A percentile compares a stretch with the other conserved stretches of the same genome.
phyloP scores from a whole-genome alignment of 2,113 vertebrate species.

The Geococcyx californianus region DNA sequence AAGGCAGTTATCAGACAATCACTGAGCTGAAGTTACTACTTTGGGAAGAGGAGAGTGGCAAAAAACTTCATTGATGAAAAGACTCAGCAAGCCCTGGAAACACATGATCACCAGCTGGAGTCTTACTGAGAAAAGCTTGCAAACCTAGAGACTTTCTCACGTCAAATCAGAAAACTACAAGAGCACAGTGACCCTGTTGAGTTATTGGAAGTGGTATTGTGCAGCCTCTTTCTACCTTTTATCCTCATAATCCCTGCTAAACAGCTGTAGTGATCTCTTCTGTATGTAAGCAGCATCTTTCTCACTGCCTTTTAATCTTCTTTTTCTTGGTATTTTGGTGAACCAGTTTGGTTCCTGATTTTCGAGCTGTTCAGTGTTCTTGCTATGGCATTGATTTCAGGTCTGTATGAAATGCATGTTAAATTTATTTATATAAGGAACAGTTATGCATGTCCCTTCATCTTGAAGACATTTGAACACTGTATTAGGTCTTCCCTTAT shows the following conservation, averaged over 20 bases:
- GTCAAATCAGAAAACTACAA: constrained; percentile 32
- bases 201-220: constrained; percentile 70
- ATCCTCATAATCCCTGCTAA: not conserved
- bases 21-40: constrained; percentile 70
- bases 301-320: not conserved
- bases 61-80: constrained; percentile 72
- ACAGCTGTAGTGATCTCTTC: not conserved
- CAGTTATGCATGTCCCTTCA: not conserved
- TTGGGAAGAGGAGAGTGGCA: constrained; percentile 71
- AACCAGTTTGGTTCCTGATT: not conserved
- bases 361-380: not conserved
- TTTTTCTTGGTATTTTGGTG: not conserved
- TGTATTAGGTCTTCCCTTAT: not conserved
- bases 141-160: constrained; percentile 33
- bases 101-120: constrained; percentile 36
- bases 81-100: constrained; percentile 52
- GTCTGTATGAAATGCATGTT: not conserved
- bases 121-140: constrained; percentile 43
- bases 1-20: constrained; percentile 66
- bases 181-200: constrained; percentile 44
- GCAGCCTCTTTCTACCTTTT: not conserved
- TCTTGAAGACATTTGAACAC: not conserved
- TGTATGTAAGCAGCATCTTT: not conserved
- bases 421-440: not conserved
- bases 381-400: not conserved